Evolutionary conservation across 2,113 vertebrate genomes (phyloP), one percentile per base, ranked within the genome.

Genomic region (Paramormyrops kingsleyae): DNA sequence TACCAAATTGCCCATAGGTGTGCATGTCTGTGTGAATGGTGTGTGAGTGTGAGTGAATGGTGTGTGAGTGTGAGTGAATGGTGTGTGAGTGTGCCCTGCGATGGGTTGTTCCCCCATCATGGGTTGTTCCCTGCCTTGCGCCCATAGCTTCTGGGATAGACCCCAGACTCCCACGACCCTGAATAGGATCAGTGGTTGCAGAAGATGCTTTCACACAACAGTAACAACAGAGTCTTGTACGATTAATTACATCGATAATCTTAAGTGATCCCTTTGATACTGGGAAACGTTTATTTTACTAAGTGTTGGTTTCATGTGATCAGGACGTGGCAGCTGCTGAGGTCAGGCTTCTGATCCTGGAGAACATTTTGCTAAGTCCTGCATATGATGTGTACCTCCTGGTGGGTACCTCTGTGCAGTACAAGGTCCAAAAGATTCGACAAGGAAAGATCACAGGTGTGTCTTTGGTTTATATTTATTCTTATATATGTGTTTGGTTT

Each of bases 291-390:
- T 44, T 10, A 9, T 47, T 15, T 35, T 83, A 24, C 39, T 8
- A 8, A 15, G 19, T 80, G 1, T 8, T 89, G 70, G 24, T 83
- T 88, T 12, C 47, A 70, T 66, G 46, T 70, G 35, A 53, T 90
- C 90, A 99, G 99, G 96, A 97, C 49, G 98, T 99, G 8, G 96
- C 88, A 9, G 97, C 98, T n/a, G 98, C 99, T 0, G 98, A 99
- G 92, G 97, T 99, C 89, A 95, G 96, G 80, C 95, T 99, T 62
- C 95, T 99, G 93, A 98, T 99, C 92, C 94, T 99, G 92, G 99
- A 99, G 95, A 99, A 99, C 93, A 98, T 99, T 90, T 96, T 99
- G 91, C 95, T 99, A 92, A 97, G 96, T 91, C 99, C 99, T 1
- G 96, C 97, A 0, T 95, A 95, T 27, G 97, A 99, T 4, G 91